Conservation (phyloP, 2,113 vertebrate species). For the Nestor notabilis region DNA sequence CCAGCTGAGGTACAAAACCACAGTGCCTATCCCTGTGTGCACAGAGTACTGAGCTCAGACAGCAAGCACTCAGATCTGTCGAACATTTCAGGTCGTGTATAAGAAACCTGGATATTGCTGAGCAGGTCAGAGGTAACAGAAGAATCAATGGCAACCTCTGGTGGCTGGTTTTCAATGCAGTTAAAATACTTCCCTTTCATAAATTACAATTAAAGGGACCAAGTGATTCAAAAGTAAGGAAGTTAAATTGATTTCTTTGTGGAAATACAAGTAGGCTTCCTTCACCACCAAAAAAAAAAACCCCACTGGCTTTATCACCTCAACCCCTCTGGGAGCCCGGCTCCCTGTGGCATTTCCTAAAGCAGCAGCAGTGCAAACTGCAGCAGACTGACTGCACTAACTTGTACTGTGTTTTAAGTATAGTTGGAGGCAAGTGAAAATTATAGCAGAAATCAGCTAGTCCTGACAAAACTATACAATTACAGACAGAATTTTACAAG, state of each 20-base stretch:
- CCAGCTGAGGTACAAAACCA: background rate
- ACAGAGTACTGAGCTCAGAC: background rate
- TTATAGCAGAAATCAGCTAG: background rate
- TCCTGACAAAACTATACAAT: fast-evolving
- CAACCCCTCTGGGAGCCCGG: background rate
- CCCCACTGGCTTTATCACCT: background rate
- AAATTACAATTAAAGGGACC: background rate
- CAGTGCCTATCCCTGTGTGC: background rate
- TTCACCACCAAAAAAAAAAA: background rate
- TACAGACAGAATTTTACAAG: background rate
- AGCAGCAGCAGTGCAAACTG: background rate
- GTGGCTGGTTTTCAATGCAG: background rate
- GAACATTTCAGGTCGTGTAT: background rate
- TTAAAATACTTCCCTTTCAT: background rate
- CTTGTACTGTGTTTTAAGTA: fast-evolving
- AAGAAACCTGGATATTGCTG: background rate
- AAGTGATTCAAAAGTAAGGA: background rate
- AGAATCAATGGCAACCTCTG: conserved; percentile 34
- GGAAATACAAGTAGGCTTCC: background rate
- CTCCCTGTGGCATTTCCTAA: background rate
- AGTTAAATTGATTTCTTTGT: background rate
- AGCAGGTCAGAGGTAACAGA: background rate
- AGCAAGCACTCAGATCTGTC: background rate
- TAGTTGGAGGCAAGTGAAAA: background rate
- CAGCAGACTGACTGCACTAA: background rate